These are phyloP conservation scores for Tridacna crocea DNA, from an alignment of 2,888 invertebrate species.

Conservation along the genomic window DNA sequence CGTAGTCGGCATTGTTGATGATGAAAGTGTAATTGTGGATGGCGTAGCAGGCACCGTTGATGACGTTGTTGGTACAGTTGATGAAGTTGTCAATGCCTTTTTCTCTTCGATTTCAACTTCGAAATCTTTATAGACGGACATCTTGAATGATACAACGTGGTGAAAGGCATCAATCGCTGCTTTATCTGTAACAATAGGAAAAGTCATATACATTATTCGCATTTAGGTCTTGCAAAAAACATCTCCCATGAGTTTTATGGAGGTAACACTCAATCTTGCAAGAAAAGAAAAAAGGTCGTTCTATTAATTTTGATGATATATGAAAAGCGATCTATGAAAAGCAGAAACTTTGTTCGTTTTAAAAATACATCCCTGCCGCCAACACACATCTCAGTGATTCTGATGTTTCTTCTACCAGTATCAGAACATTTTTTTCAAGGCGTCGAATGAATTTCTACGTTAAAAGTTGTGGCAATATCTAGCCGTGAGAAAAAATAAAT, in stretches of 20 bases:
- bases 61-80: background rate
- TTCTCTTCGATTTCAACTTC: constrained; percentile 28
- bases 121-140: constrained; percentile 35
- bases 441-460: no score
- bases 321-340: no score
- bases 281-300: no score
- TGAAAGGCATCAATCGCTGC: constrained; percentile 27
- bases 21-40: background rate
- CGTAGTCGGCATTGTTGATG: background rate
- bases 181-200: constrained; percentile 24
- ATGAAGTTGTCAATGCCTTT: constrained; percentile 14
- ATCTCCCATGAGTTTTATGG: constrained; percentile 31
- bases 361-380: no score
- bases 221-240: constrained; percentile 24
- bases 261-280: no score
- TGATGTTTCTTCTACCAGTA: no score
- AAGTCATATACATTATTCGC: background rate
- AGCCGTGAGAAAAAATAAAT: no score
- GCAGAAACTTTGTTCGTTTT: no score
- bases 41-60: background rate
- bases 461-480: no score
- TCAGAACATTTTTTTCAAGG: no score
- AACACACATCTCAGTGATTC: no score
- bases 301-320: no score
- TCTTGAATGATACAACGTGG: constrained; percentile 40